Conservation (phyloP, 2,888 invertebrate species). For the Allacma fusca region DNA sequence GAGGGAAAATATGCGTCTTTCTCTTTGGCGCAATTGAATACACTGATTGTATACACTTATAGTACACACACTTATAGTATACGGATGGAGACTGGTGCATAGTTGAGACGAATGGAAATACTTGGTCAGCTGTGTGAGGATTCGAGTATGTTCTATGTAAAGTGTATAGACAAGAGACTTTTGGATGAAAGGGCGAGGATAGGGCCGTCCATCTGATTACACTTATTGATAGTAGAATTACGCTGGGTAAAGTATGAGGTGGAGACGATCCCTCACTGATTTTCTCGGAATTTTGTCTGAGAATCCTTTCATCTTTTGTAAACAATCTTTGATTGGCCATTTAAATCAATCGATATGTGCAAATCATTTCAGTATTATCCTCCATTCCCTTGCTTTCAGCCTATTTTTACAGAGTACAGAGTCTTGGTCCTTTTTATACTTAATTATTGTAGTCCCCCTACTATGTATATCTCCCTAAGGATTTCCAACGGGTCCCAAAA, state of each 20-base stretch:
- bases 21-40: neutral
- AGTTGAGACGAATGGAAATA: neutral
- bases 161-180: neutral
- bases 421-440: too few species aligned
- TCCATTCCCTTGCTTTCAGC: neutral
- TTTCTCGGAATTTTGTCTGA: slow-evolving; percentile 61
- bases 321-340: slow-evolving; percentile 42
- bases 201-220: slow-evolving; percentile 55
- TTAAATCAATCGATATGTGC: slow-evolving; percentile 25
- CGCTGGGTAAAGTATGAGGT: slow-evolving; percentile 56
- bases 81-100: neutral
- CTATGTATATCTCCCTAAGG: too few species aligned
- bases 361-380: slow-evolving; percentile 9
- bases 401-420: neutral
- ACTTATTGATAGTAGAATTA: slow-evolving; percentile 61
- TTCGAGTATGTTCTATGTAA: neutral
- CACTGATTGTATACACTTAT: too few species aligned
- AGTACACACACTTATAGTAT: too few species aligned
- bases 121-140: neutral
- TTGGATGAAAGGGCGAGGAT: slow-evolving; percentile 27
- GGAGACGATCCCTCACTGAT: slow-evolving; percentile 61
- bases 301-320: slow-evolving; percentile 57
- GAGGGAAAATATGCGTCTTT: neutral
- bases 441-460: too few species aligned
- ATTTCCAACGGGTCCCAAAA: too few species aligned